Base-by-base conservation (phyloP, 2,888 invertebrate genomes). In the Silvanus unidentatus region DNA sequence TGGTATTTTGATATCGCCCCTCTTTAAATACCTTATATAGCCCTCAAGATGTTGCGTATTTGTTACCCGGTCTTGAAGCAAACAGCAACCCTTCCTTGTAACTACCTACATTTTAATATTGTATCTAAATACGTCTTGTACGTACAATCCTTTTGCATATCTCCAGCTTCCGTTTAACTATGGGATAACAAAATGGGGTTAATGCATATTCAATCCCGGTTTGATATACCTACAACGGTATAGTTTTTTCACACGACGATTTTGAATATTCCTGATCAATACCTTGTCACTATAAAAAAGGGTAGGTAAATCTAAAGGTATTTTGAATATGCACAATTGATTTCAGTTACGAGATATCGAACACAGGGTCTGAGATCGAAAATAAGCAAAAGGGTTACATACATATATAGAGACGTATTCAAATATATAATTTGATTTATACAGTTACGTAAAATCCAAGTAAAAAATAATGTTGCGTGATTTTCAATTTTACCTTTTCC, bases 1-100 rank as follows among this genome's bases (percentile, higher is more conserved):
- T 53, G 59, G 58, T 59, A 61, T 61, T 60, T 58, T 53, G 55
- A 60, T 59, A 54, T 49, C 41, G 44, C 49, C 52, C 44, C 45
- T 46, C 37, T 37, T 15, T 37, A 15, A 37, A 37, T 15, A 37
- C 16, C 15, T 16, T 16, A 15, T 37, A 37, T 16, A 37, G 14
- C 14, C 37, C 16, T 37, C 12, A 37, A 37, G 37, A 37, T 37
- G 37, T 37, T 37, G 37, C 37, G 12, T 37, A 37, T 16, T 37
- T 37, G 37, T 16, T 16, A 37, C 37, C 37, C 37, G 14, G 12
- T 37, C 12, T 11, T 22, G 4, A 22, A 22, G 22, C 22, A 22
- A 22, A 32, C 32, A 32, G 5, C 16, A 37, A 37, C 37, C 37
- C 37, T 37, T 32, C 22, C 22, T 22, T n/a, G n/a, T n/a, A n/a